Evolutionary conservation across 2,113 vertebrate genomes (phyloP).

Genomic region (Sinocyclocheilus anophthalmus): DNA sequence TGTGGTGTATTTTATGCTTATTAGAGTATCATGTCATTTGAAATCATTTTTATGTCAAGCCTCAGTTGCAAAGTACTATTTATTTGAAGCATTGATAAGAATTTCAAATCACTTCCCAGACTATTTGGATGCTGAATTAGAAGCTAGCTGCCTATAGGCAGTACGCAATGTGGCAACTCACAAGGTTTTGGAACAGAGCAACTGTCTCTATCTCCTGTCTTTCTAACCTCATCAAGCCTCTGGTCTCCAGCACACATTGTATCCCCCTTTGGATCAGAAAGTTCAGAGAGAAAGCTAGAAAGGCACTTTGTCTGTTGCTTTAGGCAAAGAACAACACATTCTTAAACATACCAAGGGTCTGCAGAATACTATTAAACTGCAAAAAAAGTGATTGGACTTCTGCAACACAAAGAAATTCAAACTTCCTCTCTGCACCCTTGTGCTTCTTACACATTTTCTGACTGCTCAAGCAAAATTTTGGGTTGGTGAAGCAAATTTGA

Average conservation of each 20-base stretch:
- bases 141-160: background rate
- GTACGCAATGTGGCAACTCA: background rate
- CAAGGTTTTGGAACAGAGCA: conserved; percentile 4
- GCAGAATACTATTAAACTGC: background rate
- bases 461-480: background rate
- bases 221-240: conserved; percentile 37
- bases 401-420: background rate
- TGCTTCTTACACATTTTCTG: background rate
- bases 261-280: background rate
- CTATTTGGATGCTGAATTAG: background rate
- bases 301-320: background rate
- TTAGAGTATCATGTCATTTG: background rate
- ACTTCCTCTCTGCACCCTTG: too few species aligned
- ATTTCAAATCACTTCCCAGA: background rate
- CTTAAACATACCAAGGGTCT: background rate
- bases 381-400: background rate
- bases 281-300: conserved; percentile 4
- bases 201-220: conserved; percentile 37
- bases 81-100: background rate
- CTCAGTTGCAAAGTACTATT: background rate
- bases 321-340: background rate
- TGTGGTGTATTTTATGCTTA: background rate
- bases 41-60: background rate
- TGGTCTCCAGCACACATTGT: background rate
- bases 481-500: background rate